Conservation (phyloP, 2,888 invertebrate genomes). For the Diarsia rubi region DNA sequence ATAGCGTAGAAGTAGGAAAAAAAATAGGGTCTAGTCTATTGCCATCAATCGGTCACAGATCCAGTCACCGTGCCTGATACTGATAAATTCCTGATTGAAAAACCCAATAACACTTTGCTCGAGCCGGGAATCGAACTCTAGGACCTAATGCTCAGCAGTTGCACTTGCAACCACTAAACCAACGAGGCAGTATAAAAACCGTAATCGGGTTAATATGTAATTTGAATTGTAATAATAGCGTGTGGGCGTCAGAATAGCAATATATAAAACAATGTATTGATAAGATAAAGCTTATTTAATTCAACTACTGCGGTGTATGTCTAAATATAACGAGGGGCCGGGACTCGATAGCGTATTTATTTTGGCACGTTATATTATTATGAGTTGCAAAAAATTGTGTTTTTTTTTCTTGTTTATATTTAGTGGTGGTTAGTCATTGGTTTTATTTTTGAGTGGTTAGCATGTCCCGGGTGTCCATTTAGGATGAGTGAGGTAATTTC, state of each 20-base stretch:
- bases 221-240: conserved; percentile 42
- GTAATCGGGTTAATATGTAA: conserved; percentile 49
- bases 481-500: not conserved
- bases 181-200: not conserved
- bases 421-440: conserved; percentile 30
- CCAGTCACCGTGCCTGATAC: no score
- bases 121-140: no score
- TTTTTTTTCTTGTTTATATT: conserved; percentile 45
- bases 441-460: conserved; percentile 9
- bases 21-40: no score
- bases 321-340: conserved; percentile 51
- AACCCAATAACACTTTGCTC: no score
- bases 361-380: conserved; percentile 48
- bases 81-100: no score
- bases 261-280: conserved; percentile 60
- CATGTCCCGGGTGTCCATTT: not conserved
- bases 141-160: no score
- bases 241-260: conserved; percentile 50
- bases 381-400: conserved; percentile 38
- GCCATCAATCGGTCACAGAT: no score
- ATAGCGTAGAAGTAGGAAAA: no score
- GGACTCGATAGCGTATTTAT: conserved; percentile 43
- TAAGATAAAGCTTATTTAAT: conserved; percentile 63
- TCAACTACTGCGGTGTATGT: conserved; percentile 43
- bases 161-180: no score